Evolutionary conservation across 1,140 invertebrate genomes (phyloP), one percentile per base, ranked within the genome.

Genomic region (Calosoma granatense): DNA sequence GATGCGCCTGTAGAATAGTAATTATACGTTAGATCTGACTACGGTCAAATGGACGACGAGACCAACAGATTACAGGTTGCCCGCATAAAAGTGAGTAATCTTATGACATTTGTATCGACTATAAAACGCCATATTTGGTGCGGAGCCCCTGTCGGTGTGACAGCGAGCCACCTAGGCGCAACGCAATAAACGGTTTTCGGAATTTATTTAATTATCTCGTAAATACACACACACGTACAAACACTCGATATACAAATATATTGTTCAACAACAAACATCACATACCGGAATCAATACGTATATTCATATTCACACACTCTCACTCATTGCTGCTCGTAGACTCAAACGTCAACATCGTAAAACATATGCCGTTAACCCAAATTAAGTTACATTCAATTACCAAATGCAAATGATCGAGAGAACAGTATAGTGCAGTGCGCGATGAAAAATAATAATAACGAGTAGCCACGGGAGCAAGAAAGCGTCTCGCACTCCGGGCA

Each of bases 121-220:
- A 47, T 47, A 47, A 47, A 47, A 17, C 17, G 9, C 41, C 41
- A 11, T 47, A 47, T 47, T 47, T 12, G 41, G 41, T 4, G 41
- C 9, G 9, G 9, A 12, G 41, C 41, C 41, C 41, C 41, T 47
- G 41, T 17, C 41, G 9, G 17, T 47, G 26, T n/a, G 6, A 36
- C 17, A 17, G 9, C 6, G 17, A 12, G 41, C 41, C 41, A 47
- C 41, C 41, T 47, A 47, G 41, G 41, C 41, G 41, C 15, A 14
- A 30, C 4, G 26, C 26, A 12, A 47, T 47, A 47, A 47, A 47
- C 41, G 41, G 17, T 47, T 47, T 47, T 9, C 9, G 41, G 41
- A 47, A 47, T 47, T 47, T 47, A 47, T 47, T 47, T 47, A 47
- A 47, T 47, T 47, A 47, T 47, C 41, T 47, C 41, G 17, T 47